These are phyloP conservation scores for Rhea pennata DNA, from an alignment of 2,113 vertebrate species.

Conservation along the genomic window DNA sequence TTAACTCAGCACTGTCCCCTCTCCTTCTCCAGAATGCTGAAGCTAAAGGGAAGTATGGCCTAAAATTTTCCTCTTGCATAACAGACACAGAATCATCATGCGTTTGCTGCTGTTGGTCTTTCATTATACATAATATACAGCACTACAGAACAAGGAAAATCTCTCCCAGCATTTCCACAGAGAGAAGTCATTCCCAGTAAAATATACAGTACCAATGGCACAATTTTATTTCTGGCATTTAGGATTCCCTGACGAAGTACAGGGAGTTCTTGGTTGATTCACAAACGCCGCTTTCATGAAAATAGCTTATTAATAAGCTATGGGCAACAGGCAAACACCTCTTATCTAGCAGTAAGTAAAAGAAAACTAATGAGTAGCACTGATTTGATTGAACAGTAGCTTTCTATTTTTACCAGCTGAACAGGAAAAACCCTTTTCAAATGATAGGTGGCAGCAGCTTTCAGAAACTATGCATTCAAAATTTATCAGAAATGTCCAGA, in stretches of 20 bases:
- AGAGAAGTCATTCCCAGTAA: not conserved
- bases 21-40: not conserved
- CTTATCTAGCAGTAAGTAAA: not conserved
- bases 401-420: conserved; percentile 9
- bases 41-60: not conserved
- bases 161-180: not conserved
- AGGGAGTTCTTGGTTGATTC: not conserved
- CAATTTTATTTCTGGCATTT: not conserved
- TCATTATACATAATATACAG: not conserved
- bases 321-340: not conserved
- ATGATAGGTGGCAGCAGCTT: not conserved
- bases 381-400: not conserved
- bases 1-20: not conserved
- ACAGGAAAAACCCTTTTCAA: not conserved
- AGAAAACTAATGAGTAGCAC: not conserved
- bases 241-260: not conserved
- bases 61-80: not conserved
- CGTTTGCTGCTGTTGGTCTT: not conserved
- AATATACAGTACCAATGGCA: not conserved
- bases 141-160: not conserved
- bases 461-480: not conserved
- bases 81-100: not conserved
- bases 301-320: not conserved
- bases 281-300: not conserved
- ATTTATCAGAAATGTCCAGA: not conserved